Evolutionary conservation across 1,140 invertebrate species (phyloP), one percentile per base, ranked within the genome.

Genomic region (Drosophila oshimai): DNA sequence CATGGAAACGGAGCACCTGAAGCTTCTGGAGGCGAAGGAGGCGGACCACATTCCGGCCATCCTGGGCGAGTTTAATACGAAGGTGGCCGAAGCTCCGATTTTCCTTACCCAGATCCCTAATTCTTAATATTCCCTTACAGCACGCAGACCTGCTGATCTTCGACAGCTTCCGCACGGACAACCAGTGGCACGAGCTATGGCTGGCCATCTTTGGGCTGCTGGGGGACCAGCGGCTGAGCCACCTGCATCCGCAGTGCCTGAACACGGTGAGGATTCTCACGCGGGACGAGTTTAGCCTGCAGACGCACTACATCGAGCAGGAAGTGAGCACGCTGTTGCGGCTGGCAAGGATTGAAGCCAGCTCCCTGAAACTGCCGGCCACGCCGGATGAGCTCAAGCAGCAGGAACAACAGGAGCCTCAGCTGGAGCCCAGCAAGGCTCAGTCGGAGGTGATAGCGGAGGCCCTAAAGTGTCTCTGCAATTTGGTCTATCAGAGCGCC

Each of bases 381-480:
- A 90, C 96, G 3, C 92, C 92, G 26, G 91, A 91, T 33, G 90
- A 92, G 70, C 64, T 53, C 9, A 50, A 41, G 49, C 53, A 74
- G 36, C 42, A 61, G 53, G 49, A 76, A n/a, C 29, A 28, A 3
- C 24, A 49, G 22, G 26, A 44, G 24, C 57, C 33, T 6, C 55
- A 61, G 9, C 34, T 24, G n/a, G 44, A 55, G 28, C 71, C 71
- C 5, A 72, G 26, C 13, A 24, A 57, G 34, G 36, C 36, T 0
- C 72, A 86, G 34, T 57, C 68, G 2, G 68, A 73, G 15, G 58
- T 87, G 0, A 77, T 92, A 65, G 91, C 96, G 5, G 97, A 98
- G 91, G 95, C 96, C 0, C 90, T 97, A 39, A 99, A 98, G 92
- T 95, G 97, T 87, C 90, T 99, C 2, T 98, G 96, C 86, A 99